Conservation (phyloP, 2,113 vertebrate genomes). For the Stomatorhinus ivindoensis region DNA sequence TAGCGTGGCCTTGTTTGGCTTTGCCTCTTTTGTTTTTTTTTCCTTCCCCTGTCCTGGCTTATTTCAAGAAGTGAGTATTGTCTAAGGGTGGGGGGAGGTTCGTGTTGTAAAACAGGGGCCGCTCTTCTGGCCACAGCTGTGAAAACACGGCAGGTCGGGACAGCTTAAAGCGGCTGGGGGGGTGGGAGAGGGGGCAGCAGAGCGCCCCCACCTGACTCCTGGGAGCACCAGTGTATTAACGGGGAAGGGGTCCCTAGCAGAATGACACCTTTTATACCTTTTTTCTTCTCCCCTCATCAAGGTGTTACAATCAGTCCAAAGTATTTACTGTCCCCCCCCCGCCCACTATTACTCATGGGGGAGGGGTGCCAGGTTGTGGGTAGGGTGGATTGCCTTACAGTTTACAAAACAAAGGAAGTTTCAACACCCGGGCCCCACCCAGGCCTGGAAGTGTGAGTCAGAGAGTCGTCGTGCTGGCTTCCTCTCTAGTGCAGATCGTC, state of each 20-base stretch:
- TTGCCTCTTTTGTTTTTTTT: too few relatives aligned
- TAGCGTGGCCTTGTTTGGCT: too few relatives aligned
- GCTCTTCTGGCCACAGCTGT: not conserved
- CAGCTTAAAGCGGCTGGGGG: not conserved
- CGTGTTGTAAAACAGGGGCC: not conserved
- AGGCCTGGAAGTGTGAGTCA: not conserved
- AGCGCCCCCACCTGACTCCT: not conserved
- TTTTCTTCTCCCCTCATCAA: not conserved
- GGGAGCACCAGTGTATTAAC: not conserved
- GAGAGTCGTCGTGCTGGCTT: not conserved
- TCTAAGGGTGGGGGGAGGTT: not conserved
- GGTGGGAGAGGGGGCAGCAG: too few relatives aligned
- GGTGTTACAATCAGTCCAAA: constrained; percentile 12
- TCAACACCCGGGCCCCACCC: constrained; percentile 18
- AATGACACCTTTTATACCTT: not conserved
- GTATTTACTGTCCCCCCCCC: not conserved
- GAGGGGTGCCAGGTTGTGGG: not conserved
- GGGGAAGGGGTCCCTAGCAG: not conserved
- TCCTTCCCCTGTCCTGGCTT: too few relatives aligned
- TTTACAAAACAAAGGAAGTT: constrained; percentile 22
- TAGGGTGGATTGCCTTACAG: constrained; percentile 12
- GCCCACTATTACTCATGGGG: not conserved
- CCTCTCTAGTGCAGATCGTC: not conserved
- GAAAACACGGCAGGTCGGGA: not conserved
- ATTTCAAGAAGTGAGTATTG: not conserved